Conservation (phyloP, 1,140 invertebrate genomes). For the Radopholus similis region DNA sequence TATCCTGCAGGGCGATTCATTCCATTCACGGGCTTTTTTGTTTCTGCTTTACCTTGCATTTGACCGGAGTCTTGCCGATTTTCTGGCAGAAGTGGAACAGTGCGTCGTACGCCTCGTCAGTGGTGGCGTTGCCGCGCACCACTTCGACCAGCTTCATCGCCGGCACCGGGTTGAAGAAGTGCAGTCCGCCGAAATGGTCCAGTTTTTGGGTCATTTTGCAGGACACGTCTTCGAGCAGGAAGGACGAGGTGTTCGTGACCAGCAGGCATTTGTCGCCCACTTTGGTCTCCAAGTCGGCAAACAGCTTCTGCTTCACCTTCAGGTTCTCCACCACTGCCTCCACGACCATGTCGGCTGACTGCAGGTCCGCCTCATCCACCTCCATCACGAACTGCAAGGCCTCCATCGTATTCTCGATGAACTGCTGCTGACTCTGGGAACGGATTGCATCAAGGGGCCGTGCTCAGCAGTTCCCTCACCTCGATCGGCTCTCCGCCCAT, state of each 20-base stretch:
- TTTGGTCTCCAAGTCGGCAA: slow-evolving; percentile 25
- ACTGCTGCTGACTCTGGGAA: slow-evolving; percentile 32
- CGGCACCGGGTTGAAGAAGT: slow-evolving; percentile 88
- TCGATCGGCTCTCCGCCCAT: slow-evolving; percentile 27
- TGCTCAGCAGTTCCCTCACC: slow-evolving; percentile 1
- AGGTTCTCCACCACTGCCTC: slow-evolving; percentile 57
- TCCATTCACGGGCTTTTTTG: not conserved
- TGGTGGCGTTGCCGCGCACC: slow-evolving; percentile 63
- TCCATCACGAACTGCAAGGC: slow-evolving; percentile 30
- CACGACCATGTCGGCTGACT: slow-evolving; percentile 47
- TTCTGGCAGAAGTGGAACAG: slow-evolving; percentile 75
- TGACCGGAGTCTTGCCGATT: slow-evolving; percentile 63
- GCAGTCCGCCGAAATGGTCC: slow-evolving; percentile 74
- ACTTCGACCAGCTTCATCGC: slow-evolving; percentile 82
- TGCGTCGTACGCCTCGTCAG: slow-evolving; percentile 71
- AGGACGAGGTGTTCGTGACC: slow-evolving; percentile 81
- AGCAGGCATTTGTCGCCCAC: slow-evolving; percentile 63
- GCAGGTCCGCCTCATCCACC: slow-evolving; percentile 33
- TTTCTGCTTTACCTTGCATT: slow-evolving; percentile 61
- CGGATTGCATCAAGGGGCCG: not conserved
- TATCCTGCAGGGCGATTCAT: slow-evolving; percentile 65
- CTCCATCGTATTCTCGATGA: slow-evolving; percentile 19
- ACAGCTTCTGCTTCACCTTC: slow-evolving; percentile 48
- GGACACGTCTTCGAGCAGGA: slow-evolving; percentile 79
- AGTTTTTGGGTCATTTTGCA: slow-evolving; percentile 61